These are phyloP conservation scores for Nomia melanderi DNA, from an alignment of 1,140 invertebrate genomes.

Conservation along the genomic window DNA sequence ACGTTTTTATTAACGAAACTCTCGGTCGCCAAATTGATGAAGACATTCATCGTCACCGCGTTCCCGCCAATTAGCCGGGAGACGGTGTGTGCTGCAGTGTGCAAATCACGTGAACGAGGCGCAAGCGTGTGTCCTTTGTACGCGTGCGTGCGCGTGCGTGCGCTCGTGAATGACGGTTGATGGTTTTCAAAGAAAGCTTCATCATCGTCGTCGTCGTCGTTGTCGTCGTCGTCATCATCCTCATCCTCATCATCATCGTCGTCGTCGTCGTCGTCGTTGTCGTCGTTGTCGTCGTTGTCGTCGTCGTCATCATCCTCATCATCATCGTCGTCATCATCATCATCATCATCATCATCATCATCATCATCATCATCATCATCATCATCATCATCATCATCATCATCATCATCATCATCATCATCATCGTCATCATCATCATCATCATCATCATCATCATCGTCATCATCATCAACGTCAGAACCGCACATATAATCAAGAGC, in stretches of 20 bases:
- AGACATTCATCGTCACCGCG: slow-evolving; percentile 22
- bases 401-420: slow-evolving; percentile 32
- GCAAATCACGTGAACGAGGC: slow-evolving; percentile 27
- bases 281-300: slow-evolving; percentile 37
- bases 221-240: slow-evolving; percentile 32
- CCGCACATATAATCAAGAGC: slow-evolving; percentile 50
- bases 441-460: too few relatives aligned
- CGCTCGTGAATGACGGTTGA: slow-evolving; percentile 36
- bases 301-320: slow-evolving; percentile 34
- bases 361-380: slow-evolving; percentile 37
- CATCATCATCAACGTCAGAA: too few relatives aligned
- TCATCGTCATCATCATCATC: slow-evolving; percentile 34
- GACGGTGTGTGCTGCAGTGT: not conserved
- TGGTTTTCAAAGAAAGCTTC: slow-evolving; percentile 39
- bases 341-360: too few relatives aligned
- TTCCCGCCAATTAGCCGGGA: slow-evolving; percentile 22
- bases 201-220: slow-evolving; percentile 34
- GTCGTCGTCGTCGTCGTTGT: slow-evolving; percentile 39
- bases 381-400: slow-evolving; percentile 37
- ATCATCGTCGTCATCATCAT: slow-evolving; percentile 28
- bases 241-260: slow-evolving; percentile 34
- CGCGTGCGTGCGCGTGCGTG: not conserved
- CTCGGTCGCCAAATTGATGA: slow-evolving; percentile 13
- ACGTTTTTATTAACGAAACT: not conserved
- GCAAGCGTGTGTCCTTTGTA: not conserved